Conservation (phyloP, 2,113 vertebrate species). For the Bubo bubo region DNA sequence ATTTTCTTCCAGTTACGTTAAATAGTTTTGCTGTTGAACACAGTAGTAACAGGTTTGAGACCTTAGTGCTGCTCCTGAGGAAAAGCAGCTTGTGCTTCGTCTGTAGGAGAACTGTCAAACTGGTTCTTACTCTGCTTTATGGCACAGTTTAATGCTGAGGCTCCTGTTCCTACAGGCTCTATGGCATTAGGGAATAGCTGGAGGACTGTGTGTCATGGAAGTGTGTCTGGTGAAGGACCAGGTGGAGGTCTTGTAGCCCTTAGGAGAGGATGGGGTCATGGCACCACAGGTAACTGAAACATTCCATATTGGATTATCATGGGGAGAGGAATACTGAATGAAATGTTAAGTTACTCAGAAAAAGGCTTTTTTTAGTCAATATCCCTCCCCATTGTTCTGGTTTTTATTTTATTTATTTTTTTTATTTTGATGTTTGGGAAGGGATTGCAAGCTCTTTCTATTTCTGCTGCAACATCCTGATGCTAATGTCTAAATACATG, state of each 20-base stretch:
- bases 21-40: not conserved
- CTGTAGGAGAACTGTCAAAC: not conserved
- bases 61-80: not conserved
- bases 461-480: not conserved
- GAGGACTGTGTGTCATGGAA: not conserved
- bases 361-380: not conserved
- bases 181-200: not conserved
- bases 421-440: not conserved
- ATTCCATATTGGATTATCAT: not conserved
- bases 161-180: not conserved
- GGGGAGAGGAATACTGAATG: not conserved
- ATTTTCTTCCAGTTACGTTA: not conserved
- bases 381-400: not conserved
- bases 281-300: not conserved
- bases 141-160: not conserved
- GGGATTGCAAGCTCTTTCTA: not conserved
- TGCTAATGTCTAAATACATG: accelerated
- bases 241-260: accelerated
- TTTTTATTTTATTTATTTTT: not conserved
- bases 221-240: not conserved
- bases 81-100: not conserved
- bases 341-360: not conserved
- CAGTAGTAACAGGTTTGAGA: not conserved
- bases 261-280: accelerated
- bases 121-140: not conserved